These are phyloP conservation scores for Poicephalus gulielmi DNA, from an alignment of 2,113 vertebrate genomes.

Conservation along the genomic window DNA sequence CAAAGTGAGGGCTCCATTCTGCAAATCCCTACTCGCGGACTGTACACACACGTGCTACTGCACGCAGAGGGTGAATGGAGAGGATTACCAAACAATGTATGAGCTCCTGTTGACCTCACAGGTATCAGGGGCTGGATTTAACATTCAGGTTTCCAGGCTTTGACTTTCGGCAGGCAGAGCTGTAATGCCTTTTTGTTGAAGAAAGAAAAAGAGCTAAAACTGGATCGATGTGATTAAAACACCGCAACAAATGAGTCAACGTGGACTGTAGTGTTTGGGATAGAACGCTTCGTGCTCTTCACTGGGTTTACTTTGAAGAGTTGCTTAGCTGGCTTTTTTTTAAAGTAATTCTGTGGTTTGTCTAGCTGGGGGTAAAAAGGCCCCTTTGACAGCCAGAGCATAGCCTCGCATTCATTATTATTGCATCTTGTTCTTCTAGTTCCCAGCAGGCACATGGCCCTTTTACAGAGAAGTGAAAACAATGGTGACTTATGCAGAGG, in stretches of 20 bases:
- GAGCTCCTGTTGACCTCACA: background rate
- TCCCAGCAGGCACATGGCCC: background rate
- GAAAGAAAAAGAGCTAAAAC: background rate
- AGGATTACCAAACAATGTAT: background rate
- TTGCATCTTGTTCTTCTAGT: background rate
- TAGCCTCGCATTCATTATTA: background rate
- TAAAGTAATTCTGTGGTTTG: background rate
- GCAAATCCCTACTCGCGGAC: background rate
- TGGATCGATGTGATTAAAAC: background rate
- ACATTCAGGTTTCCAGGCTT: background rate
- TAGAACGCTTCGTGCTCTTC: background rate
- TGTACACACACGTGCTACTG: background rate
- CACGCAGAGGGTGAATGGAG: background rate
- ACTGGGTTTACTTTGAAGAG: background rate
- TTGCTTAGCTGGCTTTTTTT: background rate
- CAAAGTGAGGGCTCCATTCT: background rate
- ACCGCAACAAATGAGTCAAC: background rate
- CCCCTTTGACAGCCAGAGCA: background rate
- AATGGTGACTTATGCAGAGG: background rate
- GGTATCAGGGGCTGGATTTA: background rate
- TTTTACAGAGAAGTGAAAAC: background rate
- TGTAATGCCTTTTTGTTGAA: background rate
- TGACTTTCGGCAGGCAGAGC: background rate
- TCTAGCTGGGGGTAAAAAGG: background rate
- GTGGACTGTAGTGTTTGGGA: background rate